Evolutionary conservation across 1,140 invertebrate genomes (phyloP).

Genomic region (Zaprionus ghesquierei): DNA sequence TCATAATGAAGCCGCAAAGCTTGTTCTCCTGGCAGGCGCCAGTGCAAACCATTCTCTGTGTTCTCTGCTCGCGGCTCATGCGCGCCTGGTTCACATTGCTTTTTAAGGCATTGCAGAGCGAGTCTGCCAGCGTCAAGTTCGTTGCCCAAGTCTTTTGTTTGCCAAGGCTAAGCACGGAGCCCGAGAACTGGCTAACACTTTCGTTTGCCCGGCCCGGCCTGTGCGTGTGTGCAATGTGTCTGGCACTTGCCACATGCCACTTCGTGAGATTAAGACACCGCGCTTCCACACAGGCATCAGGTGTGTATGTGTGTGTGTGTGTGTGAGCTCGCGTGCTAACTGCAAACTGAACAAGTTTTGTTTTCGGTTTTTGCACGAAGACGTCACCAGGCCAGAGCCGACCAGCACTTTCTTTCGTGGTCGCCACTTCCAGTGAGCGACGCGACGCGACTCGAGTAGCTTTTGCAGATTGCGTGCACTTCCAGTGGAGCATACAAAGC

Average conservation of each 20-base stretch:
- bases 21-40: slow-evolving; percentile 45
- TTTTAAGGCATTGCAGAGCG: slow-evolving; percentile 68
- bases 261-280: slow-evolving; percentile 32
- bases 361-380: slow-evolving; percentile 5
- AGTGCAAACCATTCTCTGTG: slow-evolving; percentile 1
- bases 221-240: slow-evolving; percentile 15
- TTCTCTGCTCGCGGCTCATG: slow-evolving; percentile 39
- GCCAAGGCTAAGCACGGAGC: slow-evolving; percentile 2
- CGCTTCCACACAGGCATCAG: slow-evolving; percentile 14
- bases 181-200: slow-evolving; percentile 71
- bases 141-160: slow-evolving; percentile 71
- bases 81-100: slow-evolving; percentile 69
- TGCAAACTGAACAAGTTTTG: slow-evolving; percentile 57
- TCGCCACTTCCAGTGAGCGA: slow-evolving; percentile 38
- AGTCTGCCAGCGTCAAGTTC: slow-evolving; percentile 56
- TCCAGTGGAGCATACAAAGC: slow-evolving; percentile 51
- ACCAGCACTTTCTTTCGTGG: slow-evolving; percentile 69
- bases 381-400: slow-evolving; percentile 45
- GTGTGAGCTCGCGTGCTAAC: slow-evolving; percentile 61
- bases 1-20: slow-evolving; percentile 37
- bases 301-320: slow-evolving; percentile 5
- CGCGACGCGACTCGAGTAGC: not conserved
- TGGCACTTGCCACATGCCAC: not conserved
- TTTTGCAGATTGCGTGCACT: slow-evolving; percentile 17
- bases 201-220: slow-evolving; percentile 59